Evolutionary conservation across 1,140 invertebrate species (phyloP).

Genomic region (Drosophila melanica): DNA sequence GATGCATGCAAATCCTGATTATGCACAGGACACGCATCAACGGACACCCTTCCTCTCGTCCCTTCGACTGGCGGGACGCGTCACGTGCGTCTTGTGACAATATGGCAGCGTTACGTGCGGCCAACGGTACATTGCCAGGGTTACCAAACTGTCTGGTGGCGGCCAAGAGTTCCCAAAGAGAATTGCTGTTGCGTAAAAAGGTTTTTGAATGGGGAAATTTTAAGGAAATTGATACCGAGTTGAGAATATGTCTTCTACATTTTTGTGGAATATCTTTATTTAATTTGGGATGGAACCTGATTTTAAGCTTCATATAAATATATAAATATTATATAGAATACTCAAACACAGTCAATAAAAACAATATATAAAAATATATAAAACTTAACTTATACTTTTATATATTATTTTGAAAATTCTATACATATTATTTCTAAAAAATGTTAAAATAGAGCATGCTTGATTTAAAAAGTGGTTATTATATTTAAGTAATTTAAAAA

Average conservation of each 20-base stretch:
- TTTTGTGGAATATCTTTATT: background rate
- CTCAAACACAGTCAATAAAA: too few relatives aligned
- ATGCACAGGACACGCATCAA: constrained; percentile 72
- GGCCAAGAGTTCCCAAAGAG: background rate
- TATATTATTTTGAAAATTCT: too few relatives aligned
- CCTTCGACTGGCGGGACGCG: constrained; percentile 17
- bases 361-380: too few relatives aligned
- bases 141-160: constrained; percentile 42
- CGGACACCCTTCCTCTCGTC: constrained; percentile 15
- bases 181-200: constrained; percentile 14
- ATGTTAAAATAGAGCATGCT: too few relatives aligned
- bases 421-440: too few relatives aligned
- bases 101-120: constrained; percentile 52
- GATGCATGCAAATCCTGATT: constrained; percentile 80
- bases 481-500: too few relatives aligned
- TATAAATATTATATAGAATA: too few relatives aligned
- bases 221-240: background rate
- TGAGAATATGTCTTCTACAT: background rate
- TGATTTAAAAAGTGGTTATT: too few relatives aligned
- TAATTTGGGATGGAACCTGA: too few relatives aligned
- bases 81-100: constrained; percentile 69
- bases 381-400: too few relatives aligned
- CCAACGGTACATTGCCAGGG: constrained; percentile 62
- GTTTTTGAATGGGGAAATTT: background rate
- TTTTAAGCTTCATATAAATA: too few relatives aligned